A percentile compares a stretch with the other conserved stretches of the same genome.
These are phyloP conservation scores for Mormyrus proboscirostris DNA, from an alignment of 2,797 vertebrate genomes.

Conservation along the genomic window DNA sequence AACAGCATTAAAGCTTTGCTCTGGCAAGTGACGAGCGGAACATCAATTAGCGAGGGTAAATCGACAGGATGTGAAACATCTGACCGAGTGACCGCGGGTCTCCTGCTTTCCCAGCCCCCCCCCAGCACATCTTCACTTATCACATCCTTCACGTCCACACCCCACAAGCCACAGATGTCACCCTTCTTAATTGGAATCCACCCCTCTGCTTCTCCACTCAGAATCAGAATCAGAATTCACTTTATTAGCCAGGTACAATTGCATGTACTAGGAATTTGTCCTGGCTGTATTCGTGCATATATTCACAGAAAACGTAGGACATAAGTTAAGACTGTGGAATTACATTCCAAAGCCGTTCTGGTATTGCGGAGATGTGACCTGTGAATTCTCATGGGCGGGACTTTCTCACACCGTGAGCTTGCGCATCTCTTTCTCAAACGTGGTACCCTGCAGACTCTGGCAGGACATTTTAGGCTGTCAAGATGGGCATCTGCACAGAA, in stretches of 20 bases:
- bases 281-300: not conserved
- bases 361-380: not conserved
- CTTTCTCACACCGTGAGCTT: not conserved
- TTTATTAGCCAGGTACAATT: not conserved
- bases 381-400: not conserved
- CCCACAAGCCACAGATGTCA: not conserved
- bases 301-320: not conserved
- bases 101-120: not conserved
- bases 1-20: not conserved
- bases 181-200: not conserved
- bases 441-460: not conserved
- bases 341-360: not conserved
- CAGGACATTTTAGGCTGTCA: not conserved
- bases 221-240: not conserved
- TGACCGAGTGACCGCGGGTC: not conserved
- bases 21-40: conserved; percentile 5
- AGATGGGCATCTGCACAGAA: not conserved
- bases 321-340: not conserved
- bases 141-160: not conserved
- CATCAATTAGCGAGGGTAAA: not conserved
- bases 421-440: too few species aligned
- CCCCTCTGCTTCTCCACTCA: not conserved
- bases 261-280: not conserved
- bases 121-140: not conserved
- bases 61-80: conserved; percentile 8